A percentile compares a stretch with the other conserved stretches of the same genome.
Conservation (phyloP, 2,113 vertebrate species). For the Alces alces region DNA sequence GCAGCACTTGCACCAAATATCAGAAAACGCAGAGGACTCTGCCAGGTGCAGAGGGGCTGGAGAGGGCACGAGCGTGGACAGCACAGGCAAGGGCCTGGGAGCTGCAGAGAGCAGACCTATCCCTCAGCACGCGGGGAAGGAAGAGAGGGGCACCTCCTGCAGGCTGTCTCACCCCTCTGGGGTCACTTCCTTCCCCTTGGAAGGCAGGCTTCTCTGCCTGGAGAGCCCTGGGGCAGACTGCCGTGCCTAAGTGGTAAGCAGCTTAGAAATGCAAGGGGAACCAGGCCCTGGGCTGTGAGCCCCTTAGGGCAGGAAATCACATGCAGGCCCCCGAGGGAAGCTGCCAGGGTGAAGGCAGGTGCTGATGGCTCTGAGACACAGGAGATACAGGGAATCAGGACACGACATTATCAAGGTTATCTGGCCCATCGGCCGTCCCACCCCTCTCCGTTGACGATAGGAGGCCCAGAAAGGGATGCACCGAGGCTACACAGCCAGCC, state of each 20-base stretch:
- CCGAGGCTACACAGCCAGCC: neutral
- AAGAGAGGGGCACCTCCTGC: too few relatives aligned
- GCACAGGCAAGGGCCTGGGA: too few relatives aligned
- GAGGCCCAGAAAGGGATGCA: neutral
- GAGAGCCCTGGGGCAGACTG: neutral
- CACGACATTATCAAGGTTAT: neutral
- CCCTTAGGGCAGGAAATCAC: neutral
- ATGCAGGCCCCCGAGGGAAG: neutral
- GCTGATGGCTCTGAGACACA: neutral
- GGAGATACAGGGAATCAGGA: neutral
- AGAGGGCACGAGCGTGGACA: neutral
- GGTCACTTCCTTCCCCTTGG: neutral
- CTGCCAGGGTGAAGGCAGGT: neutral
- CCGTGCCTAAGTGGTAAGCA: neutral
- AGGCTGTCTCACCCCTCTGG: neutral
- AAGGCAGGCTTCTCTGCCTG: neutral
- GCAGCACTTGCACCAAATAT: neutral
- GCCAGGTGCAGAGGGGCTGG: too few relatives aligned
- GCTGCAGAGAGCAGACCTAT: neutral
- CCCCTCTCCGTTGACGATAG: neutral
- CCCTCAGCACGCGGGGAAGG: neutral
- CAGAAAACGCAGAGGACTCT: too few relatives aligned
- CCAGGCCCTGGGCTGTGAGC: neutral
- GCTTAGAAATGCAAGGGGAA: neutral
- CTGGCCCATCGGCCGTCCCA: neutral